Conservation (phyloP, 2,113 vertebrate genomes). For the Sprattus sprattus region DNA sequence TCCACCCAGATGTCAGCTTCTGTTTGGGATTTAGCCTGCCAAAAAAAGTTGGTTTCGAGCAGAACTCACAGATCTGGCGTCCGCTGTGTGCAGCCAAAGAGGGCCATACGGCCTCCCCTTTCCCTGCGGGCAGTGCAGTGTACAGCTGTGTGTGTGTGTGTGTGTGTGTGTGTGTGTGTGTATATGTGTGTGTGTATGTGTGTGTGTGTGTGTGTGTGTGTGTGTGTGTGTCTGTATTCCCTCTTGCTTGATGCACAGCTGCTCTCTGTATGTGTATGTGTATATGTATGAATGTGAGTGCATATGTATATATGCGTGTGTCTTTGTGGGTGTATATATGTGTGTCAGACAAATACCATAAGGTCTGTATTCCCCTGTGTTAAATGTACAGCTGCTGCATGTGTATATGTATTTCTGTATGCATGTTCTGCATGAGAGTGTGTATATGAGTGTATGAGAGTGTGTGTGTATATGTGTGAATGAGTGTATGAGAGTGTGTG, state of each 20-base stretch:
- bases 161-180: conserved; percentile 8
- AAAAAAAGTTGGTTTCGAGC: neutral
- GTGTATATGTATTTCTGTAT: neutral
- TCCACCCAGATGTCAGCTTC: neutral
- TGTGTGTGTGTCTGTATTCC: conserved; percentile 15
- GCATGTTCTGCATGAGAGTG: neutral
- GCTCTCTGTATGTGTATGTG: neutral
- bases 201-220: neutral
- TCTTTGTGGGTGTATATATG: neutral
- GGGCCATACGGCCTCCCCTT: neutral
- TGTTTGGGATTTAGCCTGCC: neutral
- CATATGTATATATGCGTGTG: neutral
- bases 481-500: neutral
- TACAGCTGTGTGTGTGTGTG: conserved; percentile 12
- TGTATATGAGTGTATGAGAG: neutral
- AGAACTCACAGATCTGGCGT: neutral
- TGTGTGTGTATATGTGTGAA: neutral
- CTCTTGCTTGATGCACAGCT: conserved; percentile 2
- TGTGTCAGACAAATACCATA: neutral
- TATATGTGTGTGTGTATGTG: neutral
- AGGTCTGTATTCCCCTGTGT: neutral
- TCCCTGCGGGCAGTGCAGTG: neutral
- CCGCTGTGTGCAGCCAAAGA: neutral
- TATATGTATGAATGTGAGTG: neutral
- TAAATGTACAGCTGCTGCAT: neutral